phyloP scores from a whole-genome alignment of 2,797 vertebrate genomes.

The Chiroxiphia lanceolata region DNA sequence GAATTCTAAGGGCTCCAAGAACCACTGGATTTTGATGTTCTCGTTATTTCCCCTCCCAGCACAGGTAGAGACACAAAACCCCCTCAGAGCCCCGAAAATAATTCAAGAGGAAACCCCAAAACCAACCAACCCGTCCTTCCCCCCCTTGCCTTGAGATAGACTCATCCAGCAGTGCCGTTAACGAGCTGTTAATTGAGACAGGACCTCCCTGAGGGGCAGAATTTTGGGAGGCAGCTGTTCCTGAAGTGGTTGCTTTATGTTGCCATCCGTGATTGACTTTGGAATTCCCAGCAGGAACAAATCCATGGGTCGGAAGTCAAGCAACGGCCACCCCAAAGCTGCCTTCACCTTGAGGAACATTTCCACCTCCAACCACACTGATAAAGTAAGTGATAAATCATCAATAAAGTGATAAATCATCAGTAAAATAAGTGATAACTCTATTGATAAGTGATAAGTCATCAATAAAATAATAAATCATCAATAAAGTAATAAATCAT shows the following conservation, averaged over 20 bases:
- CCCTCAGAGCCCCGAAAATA: background rate
- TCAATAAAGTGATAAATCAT: too few relatives aligned
- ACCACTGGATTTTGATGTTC: background rate
- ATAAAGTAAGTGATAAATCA: slow-evolving; percentile 69
- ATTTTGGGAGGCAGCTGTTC: background rate
- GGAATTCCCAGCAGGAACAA: slow-evolving; percentile 61
- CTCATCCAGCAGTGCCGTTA: background rate
- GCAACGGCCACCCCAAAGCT: slow-evolving; percentile 78
- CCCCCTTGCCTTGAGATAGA: background rate
- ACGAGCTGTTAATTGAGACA: background rate
- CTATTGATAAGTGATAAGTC: too few relatives aligned
- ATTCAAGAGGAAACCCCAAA: background rate
- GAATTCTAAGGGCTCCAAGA: background rate
- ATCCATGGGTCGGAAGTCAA: slow-evolving; percentile 63
- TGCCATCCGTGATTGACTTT: background rate
- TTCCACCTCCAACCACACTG: slow-evolving; percentile 71
- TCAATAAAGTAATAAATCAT: too few relatives aligned
- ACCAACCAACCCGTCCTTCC: background rate
- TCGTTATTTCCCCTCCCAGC: background rate
- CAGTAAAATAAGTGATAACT: too few relatives aligned
- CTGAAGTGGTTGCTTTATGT: background rate
- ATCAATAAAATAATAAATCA: too few relatives aligned
- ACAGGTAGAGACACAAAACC: background rate
- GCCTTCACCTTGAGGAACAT: slow-evolving; percentile 85
- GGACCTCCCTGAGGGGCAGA: rapidly evolving